Evolutionary conservation across 1,140 invertebrate species (phyloP).

Genomic region (Musca domestica): DNA sequence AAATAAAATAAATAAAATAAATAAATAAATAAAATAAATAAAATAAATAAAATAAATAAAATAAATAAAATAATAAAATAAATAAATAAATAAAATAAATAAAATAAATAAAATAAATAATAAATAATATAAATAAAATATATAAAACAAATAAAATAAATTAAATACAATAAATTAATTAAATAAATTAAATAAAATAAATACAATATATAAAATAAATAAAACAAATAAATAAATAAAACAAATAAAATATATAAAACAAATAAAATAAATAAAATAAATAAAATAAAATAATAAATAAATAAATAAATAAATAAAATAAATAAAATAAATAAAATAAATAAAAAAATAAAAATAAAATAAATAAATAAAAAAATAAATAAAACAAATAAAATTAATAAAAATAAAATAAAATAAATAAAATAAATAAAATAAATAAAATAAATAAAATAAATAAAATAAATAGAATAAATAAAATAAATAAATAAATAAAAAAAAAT

Average conservation of each 20-base stretch:
- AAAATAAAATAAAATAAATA: neutral
- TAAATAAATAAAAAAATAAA: conserved; percentile 3
- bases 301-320: neutral
- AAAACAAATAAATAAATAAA: too few relatives aligned
- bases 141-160: too few relatives aligned
- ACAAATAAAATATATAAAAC: too few relatives aligned
- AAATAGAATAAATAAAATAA: neutral
- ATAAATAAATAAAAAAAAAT: neutral
- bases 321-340: neutral
- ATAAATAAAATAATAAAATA: neutral
- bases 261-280: too few relatives aligned
- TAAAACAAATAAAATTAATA: too few relatives aligned
- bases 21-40: neutral
- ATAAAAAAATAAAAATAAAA: neutral
- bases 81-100: neutral
- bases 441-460: conserved; percentile 1
- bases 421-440: neutral
- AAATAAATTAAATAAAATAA: too few relatives aligned
- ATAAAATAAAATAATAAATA: neutral
- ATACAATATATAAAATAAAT: too few relatives aligned
- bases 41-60: neutral
- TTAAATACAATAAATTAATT: too few relatives aligned
- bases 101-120: neutral
- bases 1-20: neutral
- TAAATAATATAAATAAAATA: neutral